Percentiles rank a stretch among this genome's conserved stretches.
Evolutionary conservation across 2,113 vertebrate genomes (phyloP).

Genomic region (Tetraodon nigroviridis): DNA sequence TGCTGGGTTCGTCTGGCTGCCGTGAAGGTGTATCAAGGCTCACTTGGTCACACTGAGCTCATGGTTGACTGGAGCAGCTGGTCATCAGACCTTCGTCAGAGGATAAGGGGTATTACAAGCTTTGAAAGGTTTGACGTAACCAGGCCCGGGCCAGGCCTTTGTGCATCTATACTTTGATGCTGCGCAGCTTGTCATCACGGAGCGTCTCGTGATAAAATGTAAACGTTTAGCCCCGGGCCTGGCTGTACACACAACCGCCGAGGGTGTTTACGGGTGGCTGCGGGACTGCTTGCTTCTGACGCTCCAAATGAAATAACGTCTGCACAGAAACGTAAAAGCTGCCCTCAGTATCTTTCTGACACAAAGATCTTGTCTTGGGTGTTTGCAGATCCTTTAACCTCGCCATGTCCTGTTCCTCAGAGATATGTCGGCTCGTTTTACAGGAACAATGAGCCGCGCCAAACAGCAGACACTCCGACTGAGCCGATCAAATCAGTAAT

Average conservation of each 20-base stretch:
- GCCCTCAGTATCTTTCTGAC: too few relatives aligned
- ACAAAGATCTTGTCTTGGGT: too few relatives aligned
- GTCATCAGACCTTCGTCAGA: conserved; percentile 77
- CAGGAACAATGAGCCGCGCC: conserved; percentile 15
- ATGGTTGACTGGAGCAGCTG: conserved; percentile 73
- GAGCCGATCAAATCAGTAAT: conserved; percentile 49
- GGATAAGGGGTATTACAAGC: conserved; percentile 78
- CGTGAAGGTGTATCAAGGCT: conserved; percentile 46
- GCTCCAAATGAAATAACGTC: neutral
- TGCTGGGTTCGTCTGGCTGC: conserved; percentile 43
- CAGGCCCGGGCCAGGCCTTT: conserved; percentile 53
- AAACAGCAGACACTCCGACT: conserved; percentile 12
- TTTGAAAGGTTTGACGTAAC: conserved; percentile 77
- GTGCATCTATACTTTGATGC: conserved; percentile 49
- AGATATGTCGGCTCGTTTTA: conserved; percentile 42
- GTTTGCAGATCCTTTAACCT: conserved; percentile 22
- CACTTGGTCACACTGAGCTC: conserved; percentile 51
- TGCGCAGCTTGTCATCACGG: conserved; percentile 43
- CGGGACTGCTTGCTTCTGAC: neutral
- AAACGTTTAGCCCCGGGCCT: neutral
- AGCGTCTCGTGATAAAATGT: conserved; percentile 11
- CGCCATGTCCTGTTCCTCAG: conserved; percentile 12
- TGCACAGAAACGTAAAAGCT: neutral
- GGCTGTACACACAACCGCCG: conserved; percentile 9
- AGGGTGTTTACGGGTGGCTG: neutral